Evolutionary conservation across 2,113 vertebrate species (phyloP).

Genomic region (Acinonyx jubatus): DNA sequence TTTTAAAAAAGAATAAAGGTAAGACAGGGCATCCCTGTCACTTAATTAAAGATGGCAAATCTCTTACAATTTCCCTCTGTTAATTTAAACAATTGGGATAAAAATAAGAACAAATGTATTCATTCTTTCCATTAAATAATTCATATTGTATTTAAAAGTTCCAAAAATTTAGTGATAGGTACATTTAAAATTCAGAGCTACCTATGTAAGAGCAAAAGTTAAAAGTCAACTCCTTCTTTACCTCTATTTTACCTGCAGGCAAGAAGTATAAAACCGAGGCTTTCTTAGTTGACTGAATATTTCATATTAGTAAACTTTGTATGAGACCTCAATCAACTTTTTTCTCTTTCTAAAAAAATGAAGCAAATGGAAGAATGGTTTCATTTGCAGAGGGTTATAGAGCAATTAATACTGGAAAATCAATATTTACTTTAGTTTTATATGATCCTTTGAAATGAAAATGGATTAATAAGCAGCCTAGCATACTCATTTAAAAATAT

Average conservation of each 20-base stretch:
- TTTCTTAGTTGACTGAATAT: background rate
- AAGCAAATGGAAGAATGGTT: background rate
- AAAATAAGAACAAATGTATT: slow-evolving; percentile 15
- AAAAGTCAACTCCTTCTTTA: background rate
- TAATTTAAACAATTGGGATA: background rate
- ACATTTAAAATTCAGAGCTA: background rate
- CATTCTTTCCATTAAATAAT: background rate
- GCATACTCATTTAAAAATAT: slow-evolving; percentile 19
- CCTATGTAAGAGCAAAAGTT: background rate
- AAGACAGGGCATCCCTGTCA: background rate
- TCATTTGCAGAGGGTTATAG: background rate
- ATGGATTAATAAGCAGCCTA: slow-evolving; percentile 34
- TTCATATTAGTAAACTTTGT: background rate
- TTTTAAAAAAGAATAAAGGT: background rate
- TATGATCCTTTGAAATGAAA: background rate
- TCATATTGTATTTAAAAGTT: background rate
- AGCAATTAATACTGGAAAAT: slow-evolving; percentile 36
- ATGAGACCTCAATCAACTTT: background rate
- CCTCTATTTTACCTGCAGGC: background rate
- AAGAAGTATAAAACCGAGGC: background rate
- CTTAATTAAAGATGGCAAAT: background rate
- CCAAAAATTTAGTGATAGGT: background rate
- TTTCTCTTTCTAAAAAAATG: background rate
- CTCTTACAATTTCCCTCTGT: background rate
- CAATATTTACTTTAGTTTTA: slow-evolving; percentile 24